These are phyloP conservation scores for Chiroxiphia lanceolata DNA, from an alignment of 2,797 vertebrate species.

Conservation along the genomic window DNA sequence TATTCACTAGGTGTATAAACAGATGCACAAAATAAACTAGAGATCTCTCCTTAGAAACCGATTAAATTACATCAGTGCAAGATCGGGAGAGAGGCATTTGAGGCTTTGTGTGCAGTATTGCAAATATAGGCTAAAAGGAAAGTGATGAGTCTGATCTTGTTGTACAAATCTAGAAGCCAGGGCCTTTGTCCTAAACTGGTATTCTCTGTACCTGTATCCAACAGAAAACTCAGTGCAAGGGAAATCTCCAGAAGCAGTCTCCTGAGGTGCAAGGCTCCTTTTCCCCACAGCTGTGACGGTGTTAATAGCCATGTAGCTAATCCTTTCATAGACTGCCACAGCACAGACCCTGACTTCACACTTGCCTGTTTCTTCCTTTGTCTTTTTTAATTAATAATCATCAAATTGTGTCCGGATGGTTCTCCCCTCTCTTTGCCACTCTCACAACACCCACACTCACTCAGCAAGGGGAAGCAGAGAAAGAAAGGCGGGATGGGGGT, in stretches of 20 bases:
- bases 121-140: background rate
- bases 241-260: background rate
- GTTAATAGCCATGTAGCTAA: background rate
- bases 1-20: background rate
- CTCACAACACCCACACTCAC: background rate
- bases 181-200: background rate
- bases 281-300: background rate
- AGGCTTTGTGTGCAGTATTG: background rate
- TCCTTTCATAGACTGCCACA: background rate
- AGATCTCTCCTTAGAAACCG: background rate
- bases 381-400: conserved; percentile 52
- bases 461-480: background rate
- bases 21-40: background rate
- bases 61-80: background rate
- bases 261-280: background rate
- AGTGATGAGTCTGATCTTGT: background rate
- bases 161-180: background rate
- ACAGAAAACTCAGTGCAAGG: background rate
- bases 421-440: background rate
- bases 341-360: background rate
- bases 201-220: background rate
- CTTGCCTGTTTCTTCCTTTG: background rate
- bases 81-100: background rate
- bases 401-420: background rate
- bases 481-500: background rate